Base-by-base conservation (phyloP, 1,140 invertebrate genomes). In the Sitodiplosis mosellana region DNA sequence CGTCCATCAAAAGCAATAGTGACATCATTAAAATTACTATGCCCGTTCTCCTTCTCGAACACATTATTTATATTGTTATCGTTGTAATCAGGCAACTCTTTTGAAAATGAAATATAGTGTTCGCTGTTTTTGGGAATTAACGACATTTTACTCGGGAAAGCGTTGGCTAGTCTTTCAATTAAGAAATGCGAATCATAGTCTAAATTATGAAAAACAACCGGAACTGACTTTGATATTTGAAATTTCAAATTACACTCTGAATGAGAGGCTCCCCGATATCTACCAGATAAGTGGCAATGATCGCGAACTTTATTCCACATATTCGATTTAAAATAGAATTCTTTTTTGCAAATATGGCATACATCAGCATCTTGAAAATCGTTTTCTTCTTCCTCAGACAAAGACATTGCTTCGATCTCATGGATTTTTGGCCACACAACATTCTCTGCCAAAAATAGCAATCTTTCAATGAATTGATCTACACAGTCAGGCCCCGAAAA, bases 171-270 rank as follows among this genome's bases (percentile, higher is more conserved):
- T n/a, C n/a, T n/a, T 41, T 17, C 11, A n/a, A 41, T 2, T 53
- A 54, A n/a, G n/a, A n/a, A 7, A 63, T n/a, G n/a, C n/a, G n/a
- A n/a, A n/a, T n/a, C n/a, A n/a, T n/a, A n/a, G n/a, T n/a, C n/a
- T n/a, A n/a, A 54, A 54, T 61, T 59, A 55, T 61, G 59, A 46
- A 64, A 65, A 47, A 62, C 52, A 20, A 67, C 51, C 19, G 64
- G 61, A 49, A 65, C 48, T 50, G 60, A 59, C 48, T 53, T 51
- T 27, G 49, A 10, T 37, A 56, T 43, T 52, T 57, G 49, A 54
- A 53, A 64, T 46, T 61, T 53, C 19, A 65, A 37, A 53, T 68
- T 67, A 50, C 61, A 66, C 10, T 19, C 19, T 12, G 53, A 46
- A 55, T 67, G 63, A 1, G 61, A 60, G n/a, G 52, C 21, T 15